Evolutionary conservation across 2,797 vertebrate genomes (phyloP).

Genomic region (Dallia pectoralis): DNA sequence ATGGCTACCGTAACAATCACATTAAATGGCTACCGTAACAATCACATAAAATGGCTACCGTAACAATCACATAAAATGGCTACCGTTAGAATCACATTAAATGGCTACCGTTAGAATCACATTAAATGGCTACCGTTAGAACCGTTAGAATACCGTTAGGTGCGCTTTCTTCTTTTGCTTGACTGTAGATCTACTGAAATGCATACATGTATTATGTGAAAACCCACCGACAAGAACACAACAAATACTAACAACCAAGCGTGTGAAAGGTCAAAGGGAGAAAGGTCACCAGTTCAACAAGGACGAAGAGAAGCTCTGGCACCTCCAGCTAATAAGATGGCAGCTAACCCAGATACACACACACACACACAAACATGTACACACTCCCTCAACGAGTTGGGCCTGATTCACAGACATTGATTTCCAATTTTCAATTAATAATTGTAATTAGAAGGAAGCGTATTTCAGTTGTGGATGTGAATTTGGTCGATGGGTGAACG

Average conservation of each 20-base stretch:
- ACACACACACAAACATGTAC: constrained; percentile 43
- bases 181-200: background rate
- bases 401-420: constrained; percentile 87
- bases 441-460: constrained; percentile 92
- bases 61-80: too few relatives aligned
- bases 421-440: constrained; percentile 99
- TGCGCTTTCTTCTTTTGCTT: too few relatives aligned
- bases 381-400: constrained; percentile 34
- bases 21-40: too few relatives aligned
- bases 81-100: too few relatives aligned
- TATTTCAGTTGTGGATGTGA: constrained; percentile 77
- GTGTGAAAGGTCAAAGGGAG: background rate
- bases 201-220: background rate
- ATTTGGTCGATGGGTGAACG: constrained; percentile 78
- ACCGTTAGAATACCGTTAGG: too few relatives aligned
- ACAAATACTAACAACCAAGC: background rate
- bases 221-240: background rate
- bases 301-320: background rate
- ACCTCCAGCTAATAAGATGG: constrained; percentile 3
- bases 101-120: too few relatives aligned
- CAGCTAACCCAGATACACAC: constrained; percentile 19
- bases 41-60: too few relatives aligned
- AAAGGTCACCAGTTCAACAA: background rate
- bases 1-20: too few relatives aligned
- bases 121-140: too few relatives aligned